These are phyloP conservation scores for Sinocyclocheilus anophthalmus DNA, from an alignment of 2,113 vertebrate genomes.

Conservation along the genomic window DNA sequence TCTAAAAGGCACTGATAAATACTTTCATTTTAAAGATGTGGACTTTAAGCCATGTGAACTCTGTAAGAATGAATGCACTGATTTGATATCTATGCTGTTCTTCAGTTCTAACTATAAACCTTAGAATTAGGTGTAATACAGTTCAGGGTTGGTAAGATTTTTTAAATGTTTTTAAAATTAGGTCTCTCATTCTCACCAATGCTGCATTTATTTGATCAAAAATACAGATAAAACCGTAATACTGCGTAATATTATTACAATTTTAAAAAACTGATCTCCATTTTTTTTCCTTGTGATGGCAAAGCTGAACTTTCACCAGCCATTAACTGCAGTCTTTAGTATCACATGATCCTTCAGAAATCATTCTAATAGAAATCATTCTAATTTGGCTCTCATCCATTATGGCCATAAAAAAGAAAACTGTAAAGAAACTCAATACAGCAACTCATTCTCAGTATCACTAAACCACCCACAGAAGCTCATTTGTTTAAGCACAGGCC, in stretches of 20 bases:
- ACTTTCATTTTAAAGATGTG: not conserved
- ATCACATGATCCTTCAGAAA: not conserved
- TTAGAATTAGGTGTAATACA: not conserved
- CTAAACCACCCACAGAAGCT: not conserved
- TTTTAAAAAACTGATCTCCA: not conserved
- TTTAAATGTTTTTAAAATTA: not conserved
- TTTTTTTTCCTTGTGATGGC: too few species aligned
- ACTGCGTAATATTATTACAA: not conserved
- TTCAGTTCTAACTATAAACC: not conserved
- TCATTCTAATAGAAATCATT: not conserved
- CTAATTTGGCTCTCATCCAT: too few species aligned
- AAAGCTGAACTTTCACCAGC: not conserved
- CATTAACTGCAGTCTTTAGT: not conserved
- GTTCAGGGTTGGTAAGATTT: not conserved
- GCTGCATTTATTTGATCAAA: not conserved
- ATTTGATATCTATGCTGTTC: not conserved
- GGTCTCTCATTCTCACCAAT: not conserved
- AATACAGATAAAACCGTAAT: not conserved
- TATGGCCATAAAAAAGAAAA: not conserved
- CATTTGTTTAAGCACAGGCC: not conserved
- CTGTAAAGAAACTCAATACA: not conserved
- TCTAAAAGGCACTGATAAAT: not conserved
- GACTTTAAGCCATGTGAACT: not conserved
- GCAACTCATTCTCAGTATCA: not conserved
- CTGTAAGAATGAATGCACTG: not conserved